Conservation (phyloP, 1,140 invertebrate genomes). For the Coptotermes formosanus region DNA sequence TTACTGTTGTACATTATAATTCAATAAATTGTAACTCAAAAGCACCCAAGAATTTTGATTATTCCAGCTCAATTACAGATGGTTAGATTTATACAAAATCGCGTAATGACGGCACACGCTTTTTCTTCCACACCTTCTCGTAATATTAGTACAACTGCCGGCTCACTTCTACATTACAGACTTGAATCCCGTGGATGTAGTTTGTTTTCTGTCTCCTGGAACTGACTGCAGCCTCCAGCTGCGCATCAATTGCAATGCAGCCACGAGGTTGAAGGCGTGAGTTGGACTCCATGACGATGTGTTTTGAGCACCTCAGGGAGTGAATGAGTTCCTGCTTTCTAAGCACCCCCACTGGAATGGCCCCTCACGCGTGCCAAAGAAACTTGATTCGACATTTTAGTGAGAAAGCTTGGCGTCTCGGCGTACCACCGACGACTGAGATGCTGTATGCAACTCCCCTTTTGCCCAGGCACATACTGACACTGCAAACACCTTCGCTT, state of each 20-base stretch:
- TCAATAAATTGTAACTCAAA: neutral
- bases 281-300: neutral
- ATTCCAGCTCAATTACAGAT: too few relatives aligned
- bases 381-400: neutral
- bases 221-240: neutral
- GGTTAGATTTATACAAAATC: neutral
- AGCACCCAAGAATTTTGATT: too few relatives aligned
- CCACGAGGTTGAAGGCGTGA: neutral
- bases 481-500: neutral
- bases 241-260: neutral
- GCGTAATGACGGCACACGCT: neutral
- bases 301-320: neutral
- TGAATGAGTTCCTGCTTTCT: neutral
- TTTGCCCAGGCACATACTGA: neutral
- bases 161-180: neutral
- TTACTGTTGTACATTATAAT: neutral
- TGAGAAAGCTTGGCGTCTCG: slow-evolving; percentile 2
- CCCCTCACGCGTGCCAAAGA: neutral
- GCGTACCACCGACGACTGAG: neutral
- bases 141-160: neutral
- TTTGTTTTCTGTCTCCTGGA: neutral
- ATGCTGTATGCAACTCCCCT: neutral
- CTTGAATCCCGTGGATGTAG: neutral
- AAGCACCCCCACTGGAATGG: neutral
- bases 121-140: neutral